Evolutionary conservation across 1,140 invertebrate species (phyloP).

Genomic region (Pygmarrhopalites habei): DNA sequence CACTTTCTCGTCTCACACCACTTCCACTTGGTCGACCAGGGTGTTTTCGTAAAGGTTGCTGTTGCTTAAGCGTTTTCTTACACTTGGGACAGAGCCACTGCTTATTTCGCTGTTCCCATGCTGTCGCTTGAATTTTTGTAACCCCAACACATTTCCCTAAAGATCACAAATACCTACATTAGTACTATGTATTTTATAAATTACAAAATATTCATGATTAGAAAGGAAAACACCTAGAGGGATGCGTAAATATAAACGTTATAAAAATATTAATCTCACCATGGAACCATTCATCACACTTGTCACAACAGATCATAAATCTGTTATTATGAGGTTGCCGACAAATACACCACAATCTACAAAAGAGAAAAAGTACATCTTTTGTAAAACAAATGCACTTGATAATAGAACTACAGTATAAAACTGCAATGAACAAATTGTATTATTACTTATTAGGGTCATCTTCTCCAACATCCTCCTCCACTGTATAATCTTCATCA

Average conservation of each 20-base stretch:
- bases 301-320: conserved; percentile 97
- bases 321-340: conserved; percentile 89
- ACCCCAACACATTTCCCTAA: conserved; percentile 91
- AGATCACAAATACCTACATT: too few relatives aligned
- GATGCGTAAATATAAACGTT: too few relatives aligned
- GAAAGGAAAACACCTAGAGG: too few relatives aligned
- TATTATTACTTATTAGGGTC: conserved; percentile 63
- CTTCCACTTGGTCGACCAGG: conserved; percentile 1
- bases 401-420: background rate
- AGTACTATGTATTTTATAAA: too few relatives aligned
- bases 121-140: conserved; percentile 77
- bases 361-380: background rate
- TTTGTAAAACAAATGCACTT: background rate
- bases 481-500: conserved; percentile 30
- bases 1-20: background rate
- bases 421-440: background rate
- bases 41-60: background rate
- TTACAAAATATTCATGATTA: too few relatives aligned
- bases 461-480: conserved; percentile 71
- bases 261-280: too few relatives aligned
- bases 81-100: conserved; percentile 90
- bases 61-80: conserved; percentile 46
- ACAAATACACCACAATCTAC: conserved; percentile 86
- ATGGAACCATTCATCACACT: conserved; percentile 95
- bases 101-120: conserved; percentile 80